Evolutionary conservation across 2,797 vertebrate genomes (phyloP).

Genomic region (Odontamblyopus rebecca): DNA sequence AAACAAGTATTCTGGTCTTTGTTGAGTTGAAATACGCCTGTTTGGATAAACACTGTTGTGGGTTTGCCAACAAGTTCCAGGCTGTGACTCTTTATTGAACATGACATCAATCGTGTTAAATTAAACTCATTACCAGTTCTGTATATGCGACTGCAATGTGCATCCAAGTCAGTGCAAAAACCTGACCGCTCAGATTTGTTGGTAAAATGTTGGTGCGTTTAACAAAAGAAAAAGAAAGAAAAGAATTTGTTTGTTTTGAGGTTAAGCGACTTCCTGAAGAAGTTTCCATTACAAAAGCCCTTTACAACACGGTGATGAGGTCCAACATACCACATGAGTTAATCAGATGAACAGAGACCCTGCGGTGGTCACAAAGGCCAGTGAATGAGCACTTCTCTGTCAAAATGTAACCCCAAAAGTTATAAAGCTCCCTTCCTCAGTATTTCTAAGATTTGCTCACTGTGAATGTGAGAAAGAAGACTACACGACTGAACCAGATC

Average conservation of each 20-base stretch:
- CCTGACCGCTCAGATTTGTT: neutral
- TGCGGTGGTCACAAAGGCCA: neutral
- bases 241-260: slow-evolving; percentile 1
- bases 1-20: slow-evolving; percentile 3
- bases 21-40: neutral
- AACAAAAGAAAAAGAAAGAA: slow-evolving; percentile 1
- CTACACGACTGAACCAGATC: neutral
- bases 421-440: neutral
- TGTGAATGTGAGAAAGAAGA: neutral
- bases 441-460: neutral
- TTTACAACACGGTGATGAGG: neutral
- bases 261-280: neutral
- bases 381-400: neutral
- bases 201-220: neutral
- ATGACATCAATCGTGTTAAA: neutral
- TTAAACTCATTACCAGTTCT: neutral
- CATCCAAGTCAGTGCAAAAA: neutral
- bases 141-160: neutral
- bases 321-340: neutral
- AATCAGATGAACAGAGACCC: too few relatives aligned
- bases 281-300: slow-evolving; percentile 8
- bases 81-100: neutral
- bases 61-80: neutral
- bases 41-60: neutral
- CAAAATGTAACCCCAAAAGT: too few relatives aligned